A percentile compares a stretch with the other conserved stretches of the same genome.
Conservation (phyloP, 1,140 invertebrate species). For the Zaprionus vittiger region DNA sequence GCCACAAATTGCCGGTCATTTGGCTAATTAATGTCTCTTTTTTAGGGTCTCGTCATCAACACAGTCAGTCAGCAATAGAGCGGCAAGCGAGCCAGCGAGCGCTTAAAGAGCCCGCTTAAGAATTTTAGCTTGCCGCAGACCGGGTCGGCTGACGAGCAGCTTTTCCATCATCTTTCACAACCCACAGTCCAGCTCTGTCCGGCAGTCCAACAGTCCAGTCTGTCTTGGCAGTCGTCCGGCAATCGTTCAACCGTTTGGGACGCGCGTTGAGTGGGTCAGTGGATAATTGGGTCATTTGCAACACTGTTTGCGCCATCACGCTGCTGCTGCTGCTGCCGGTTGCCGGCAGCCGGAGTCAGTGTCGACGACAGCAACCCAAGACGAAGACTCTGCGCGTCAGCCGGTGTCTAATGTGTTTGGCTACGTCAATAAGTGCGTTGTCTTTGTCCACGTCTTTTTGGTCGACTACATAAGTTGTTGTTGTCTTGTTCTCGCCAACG, state of each 20-base stretch:
- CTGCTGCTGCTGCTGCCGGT: conserved; percentile 14
- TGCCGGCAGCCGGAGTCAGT: conserved; percentile 21
- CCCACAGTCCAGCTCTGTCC: not conserved
- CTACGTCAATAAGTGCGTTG: conserved; percentile 76
- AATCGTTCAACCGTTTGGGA: conserved; percentile 59
- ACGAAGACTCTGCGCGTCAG: conserved; percentile 12
- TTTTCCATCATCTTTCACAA: conserved; percentile 51
- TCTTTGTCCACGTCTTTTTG: conserved; percentile 31
- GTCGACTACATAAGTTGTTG: conserved; percentile 6
- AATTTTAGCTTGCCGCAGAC: conserved; percentile 2
- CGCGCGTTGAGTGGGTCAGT: conserved; percentile 81
- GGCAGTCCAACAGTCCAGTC: not conserved
- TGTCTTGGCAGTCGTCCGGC: conserved; percentile 6
- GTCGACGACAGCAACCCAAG: not conserved
- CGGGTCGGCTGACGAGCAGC: not conserved
- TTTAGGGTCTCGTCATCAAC: conserved; percentile 66
- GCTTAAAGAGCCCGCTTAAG: conserved; percentile 11
- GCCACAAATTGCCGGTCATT: conserved; percentile 71
- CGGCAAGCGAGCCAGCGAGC: not conserved
- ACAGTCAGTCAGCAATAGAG: not conserved
- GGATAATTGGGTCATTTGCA: conserved; percentile 84
- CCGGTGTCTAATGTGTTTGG: conserved; percentile 76
- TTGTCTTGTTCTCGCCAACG: conserved; percentile 36
- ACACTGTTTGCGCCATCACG: conserved; percentile 80
- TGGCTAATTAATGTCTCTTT: conserved; percentile 81